Percentiles rank a stretch among this genome's conserved stretches.
Evolutionary conservation across 2,113 vertebrate genomes (phyloP).

Genomic region (Semicossyphus pulcher): DNA sequence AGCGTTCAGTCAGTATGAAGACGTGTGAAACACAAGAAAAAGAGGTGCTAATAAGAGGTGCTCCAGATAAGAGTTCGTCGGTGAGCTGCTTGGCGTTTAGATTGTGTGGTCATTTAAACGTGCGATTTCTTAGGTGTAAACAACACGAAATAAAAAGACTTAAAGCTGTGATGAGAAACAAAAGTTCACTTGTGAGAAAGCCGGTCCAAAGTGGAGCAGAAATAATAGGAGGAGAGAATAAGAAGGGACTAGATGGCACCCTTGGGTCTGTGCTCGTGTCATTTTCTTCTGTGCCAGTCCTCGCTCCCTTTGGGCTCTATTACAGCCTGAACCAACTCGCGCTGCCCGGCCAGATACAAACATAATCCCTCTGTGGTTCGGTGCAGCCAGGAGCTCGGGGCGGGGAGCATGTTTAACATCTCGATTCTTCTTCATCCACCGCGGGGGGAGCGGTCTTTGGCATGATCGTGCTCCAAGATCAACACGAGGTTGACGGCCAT

Average conservation of each 20-base stretch:
- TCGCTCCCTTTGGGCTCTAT: constrained; percentile 44
- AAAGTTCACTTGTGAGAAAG: neutral
- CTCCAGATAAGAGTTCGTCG: too few species aligned
- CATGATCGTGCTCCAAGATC: constrained; percentile 58
- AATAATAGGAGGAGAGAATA: neutral
- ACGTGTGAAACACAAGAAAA: too few species aligned
- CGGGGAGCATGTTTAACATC: constrained; percentile 67
- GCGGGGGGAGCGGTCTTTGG: constrained; percentile 48
- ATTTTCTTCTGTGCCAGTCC: constrained; percentile 39
- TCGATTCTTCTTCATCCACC: constrained; percentile 56
- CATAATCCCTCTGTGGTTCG: constrained; percentile 56
- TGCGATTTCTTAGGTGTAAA: neutral
- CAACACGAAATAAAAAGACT: neutral
- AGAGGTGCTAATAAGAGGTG: too few species aligned
- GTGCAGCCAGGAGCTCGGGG: constrained; percentile 51
- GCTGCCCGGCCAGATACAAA: constrained; percentile 45
- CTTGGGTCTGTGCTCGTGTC: constrained; percentile 33
- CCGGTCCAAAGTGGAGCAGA: neutral
- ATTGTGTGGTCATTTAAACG: too few species aligned
- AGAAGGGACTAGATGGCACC: constrained; percentile 10
- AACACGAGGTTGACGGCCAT: constrained; percentile 74
- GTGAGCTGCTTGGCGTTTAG: neutral
- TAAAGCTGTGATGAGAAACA: neutral
- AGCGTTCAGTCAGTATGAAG: too few species aligned
- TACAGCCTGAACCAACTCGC: constrained; percentile 46